Base-by-base conservation (phyloP, 2,113 vertebrate genomes). In the Oryzias celebensis region DNA sequence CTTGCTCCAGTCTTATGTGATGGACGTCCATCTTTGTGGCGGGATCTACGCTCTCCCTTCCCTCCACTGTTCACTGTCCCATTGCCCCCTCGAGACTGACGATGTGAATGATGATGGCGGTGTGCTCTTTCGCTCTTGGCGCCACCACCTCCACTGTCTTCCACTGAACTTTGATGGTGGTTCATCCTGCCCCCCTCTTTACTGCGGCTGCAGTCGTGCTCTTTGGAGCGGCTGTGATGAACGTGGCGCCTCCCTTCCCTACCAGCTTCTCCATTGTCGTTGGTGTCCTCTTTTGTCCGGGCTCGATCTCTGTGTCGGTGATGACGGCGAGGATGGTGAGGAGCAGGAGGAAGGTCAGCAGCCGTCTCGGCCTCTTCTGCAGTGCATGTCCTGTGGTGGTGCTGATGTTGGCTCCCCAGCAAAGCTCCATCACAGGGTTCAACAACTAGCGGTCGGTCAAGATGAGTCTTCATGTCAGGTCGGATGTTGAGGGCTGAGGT, bases 391-490 rank as follows among this genome's bases (percentile, higher is more conserved):
- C 77, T 73, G 44, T 78, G 82, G 0, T 83, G 90, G 68, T 88
- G 91, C 78, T 73, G 84, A 16, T 87, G 79, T 16, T 82, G 89
- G 52, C 58, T 36, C 0, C 57, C 52, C 2, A 50, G 41, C 14
- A 75, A 4, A 44, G 72, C 65, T 0, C 92, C 91, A 0, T 89
- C 24, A 5, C 87, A 78, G 0, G 93, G 93, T 61, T 96, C 96
- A 10, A 98, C 94, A 17, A 98, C 93, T 26, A 98, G 90, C 0
- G 96, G 96, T 5, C 96, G 91, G 62, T 97, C 96, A 57, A 96
- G 75, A 71, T 98, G 96, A 0, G 95, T 98, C 81, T 94, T 98
- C 94, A 96, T 95, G 81, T 98, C 95, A 0, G 96, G 94, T 0
- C 93, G 89, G 65, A 96, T 89, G 81, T 93, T 93, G 16, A 94